These are phyloP conservation scores for Amazona finschi DNA, from an alignment of 2,797 vertebrate species.

Conservation along the genomic window DNA sequence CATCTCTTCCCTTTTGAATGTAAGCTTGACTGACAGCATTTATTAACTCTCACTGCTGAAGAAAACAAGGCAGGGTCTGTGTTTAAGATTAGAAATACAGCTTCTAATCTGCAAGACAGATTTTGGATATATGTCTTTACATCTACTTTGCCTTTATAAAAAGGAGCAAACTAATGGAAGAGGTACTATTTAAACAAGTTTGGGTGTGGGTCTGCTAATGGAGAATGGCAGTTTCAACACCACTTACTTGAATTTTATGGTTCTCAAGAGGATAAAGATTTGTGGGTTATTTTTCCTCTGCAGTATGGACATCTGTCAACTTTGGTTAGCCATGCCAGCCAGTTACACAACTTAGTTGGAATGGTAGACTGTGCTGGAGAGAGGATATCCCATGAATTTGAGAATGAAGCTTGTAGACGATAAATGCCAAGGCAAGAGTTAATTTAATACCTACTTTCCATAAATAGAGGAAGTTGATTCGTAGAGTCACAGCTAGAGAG, in stretches of 20 bases:
- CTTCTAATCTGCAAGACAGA: background rate
- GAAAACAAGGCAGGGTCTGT: background rate
- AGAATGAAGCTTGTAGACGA: conserved; percentile 33
- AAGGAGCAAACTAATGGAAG: background rate
- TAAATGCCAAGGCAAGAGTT: conserved; percentile 51
- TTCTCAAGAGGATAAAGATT: background rate
- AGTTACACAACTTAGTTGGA: background rate
- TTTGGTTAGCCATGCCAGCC: background rate
- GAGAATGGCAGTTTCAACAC: background rate
- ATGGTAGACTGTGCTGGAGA: background rate
- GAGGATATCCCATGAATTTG: conserved; percentile 15
- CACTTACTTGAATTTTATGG: background rate
- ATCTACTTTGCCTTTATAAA: background rate
- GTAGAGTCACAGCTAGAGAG: conserved; percentile 36
- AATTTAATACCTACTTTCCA: conserved; percentile 51
- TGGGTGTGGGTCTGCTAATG: background rate
- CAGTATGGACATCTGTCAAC: background rate
- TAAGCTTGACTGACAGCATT: background rate
- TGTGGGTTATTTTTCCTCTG: background rate
- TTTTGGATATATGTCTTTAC: background rate
- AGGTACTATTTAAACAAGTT: background rate
- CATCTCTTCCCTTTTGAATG: background rate
- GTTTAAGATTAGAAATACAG: background rate
- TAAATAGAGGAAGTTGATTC: conserved; percentile 70
- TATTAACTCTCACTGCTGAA: background rate